These are phyloP conservation scores for Phytoseiulus persimilis DNA, from an alignment of 2,888 invertebrate genomes.

Conservation along the genomic window DNA sequence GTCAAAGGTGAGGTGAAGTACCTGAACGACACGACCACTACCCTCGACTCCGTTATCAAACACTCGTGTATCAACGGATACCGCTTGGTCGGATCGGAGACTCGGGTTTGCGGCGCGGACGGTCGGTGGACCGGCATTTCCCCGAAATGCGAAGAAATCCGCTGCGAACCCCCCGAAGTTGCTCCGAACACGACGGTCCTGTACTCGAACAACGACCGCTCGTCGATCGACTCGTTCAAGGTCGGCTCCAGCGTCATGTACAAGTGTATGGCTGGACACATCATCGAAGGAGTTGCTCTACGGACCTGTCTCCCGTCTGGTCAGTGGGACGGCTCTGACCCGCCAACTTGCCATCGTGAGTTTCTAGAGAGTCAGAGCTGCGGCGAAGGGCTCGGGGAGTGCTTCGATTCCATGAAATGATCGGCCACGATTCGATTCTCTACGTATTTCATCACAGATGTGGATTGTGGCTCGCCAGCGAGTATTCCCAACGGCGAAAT, in stretches of 20 bases:
- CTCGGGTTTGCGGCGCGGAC: conserved; percentile 64
- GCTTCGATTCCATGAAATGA: not conserved
- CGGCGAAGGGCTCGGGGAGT: not conserved
- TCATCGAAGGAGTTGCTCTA: conserved; percentile 46
- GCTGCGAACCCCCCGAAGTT: conserved; percentile 72
- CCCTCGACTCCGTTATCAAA: conserved; percentile 67
- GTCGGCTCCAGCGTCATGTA: conserved; percentile 47
- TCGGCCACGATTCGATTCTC: not conserved
- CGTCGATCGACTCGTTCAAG: conserved; percentile 47
- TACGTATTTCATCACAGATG: conserved; percentile 43
- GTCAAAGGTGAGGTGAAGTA: conserved; percentile 69
- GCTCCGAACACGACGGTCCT: conserved; percentile 77
- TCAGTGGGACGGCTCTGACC: conserved; percentile 45
- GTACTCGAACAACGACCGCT: conserved; percentile 79
- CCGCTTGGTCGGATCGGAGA: conserved; percentile 66
- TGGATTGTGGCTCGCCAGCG: conserved; percentile 73
- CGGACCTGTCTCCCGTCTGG: conserved; percentile 46
- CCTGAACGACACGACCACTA: conserved; percentile 65
- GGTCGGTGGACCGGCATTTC: conserved; percentile 73
- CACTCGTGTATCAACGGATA: conserved; percentile 74
- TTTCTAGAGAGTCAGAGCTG: not conserved
- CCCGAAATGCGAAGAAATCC: conserved; percentile 82
- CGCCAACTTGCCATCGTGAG: conserved; percentile 46
- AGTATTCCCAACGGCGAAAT: conserved; percentile 65
- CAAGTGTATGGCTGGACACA: conserved; percentile 47